Evolutionary conservation across 2,113 vertebrate genomes (phyloP), one percentile per base, ranked within the genome.

Genomic region (Acanthochromis polyacanthus): DNA sequence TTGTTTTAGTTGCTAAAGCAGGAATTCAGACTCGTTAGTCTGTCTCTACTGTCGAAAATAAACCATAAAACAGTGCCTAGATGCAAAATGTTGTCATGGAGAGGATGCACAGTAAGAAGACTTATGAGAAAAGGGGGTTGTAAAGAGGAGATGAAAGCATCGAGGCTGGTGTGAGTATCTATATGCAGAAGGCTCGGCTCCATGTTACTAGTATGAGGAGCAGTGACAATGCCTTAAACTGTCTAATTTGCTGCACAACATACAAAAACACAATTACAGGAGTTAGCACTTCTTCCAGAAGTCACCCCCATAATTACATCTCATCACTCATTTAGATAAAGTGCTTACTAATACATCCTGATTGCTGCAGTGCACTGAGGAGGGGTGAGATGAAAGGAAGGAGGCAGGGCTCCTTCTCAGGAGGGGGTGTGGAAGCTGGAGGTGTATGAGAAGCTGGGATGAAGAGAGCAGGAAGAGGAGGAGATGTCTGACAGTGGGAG

Each of bases 401-500:
- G 53, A 81, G 81, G 68, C 71, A 45, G 60, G 69, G 72, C 58
- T 80, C 20, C 62, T 23, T 71, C 75, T 75, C 80, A 45, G 11
- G 57, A 43, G 46, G 48, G 50, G 69, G 16, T 17, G 48, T 12
- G 5, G 50, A 51, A 64, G 36, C 28, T 61, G 32, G 51, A 80
- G 46, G 78, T 70, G 56, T 74, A 40, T 10, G 30, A 78, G 71
- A 71, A 67, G 78, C 59, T 43, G 63, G 46, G 74, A 53, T 68
- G 72, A 80, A 80, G 81, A 65, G 71, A 57, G 71, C 69, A 38
- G 79, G 81, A 86, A 81, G 64, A 81, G 78, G 89, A 83, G 79
- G 89, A 86, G 82, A 82, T n/a, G 69, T 88, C 75, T 85, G 88
- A 77, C 73, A 83, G 88, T 58, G 46, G 82, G 85, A 84, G 89